Evolutionary conservation across 2,113 vertebrate genomes (phyloP).

Genomic region (Axis porcinus): DNA sequence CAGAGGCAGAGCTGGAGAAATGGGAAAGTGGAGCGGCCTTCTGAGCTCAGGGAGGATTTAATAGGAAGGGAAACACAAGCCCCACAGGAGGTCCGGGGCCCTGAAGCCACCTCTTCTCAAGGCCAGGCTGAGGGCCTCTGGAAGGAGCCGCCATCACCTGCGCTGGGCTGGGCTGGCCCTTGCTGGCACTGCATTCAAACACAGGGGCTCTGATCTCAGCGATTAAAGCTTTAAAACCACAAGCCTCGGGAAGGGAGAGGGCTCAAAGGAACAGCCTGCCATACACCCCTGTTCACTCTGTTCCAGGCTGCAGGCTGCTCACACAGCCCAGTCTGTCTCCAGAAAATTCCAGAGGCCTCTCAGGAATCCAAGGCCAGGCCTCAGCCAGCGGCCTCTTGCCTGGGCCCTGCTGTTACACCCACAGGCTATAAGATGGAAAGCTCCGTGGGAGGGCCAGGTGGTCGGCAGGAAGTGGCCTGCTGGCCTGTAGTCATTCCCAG

Average conservation of each 20-base stretch:
- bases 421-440: slow-evolving; percentile 75
- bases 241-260: slow-evolving; percentile 74
- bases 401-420: slow-evolving; percentile 67
- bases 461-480: slow-evolving; percentile 65
- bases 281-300: slow-evolving; percentile 66
- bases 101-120: slow-evolving; percentile 57
- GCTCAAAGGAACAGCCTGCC: slow-evolving; percentile 74
- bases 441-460: slow-evolving; percentile 77
- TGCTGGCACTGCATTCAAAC: slow-evolving; percentile 79
- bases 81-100: slow-evolving; percentile 42
- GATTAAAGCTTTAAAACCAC: slow-evolving; percentile 81
- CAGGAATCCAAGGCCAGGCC: slow-evolving; percentile 76
- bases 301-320: slow-evolving; percentile 76
- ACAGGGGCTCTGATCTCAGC: slow-evolving; percentile 80
- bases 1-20: slow-evolving; percentile 67
- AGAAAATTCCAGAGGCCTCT: slow-evolving; percentile 80
- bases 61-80: slow-evolving; percentile 73
- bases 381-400: slow-evolving; percentile 69
- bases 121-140: slow-evolving; percentile 73
- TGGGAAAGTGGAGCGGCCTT: slow-evolving; percentile 60
- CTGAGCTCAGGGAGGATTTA: slow-evolving; percentile 73
- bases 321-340: slow-evolving; percentile 81
- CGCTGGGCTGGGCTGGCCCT: slow-evolving; percentile 70
- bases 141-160: slow-evolving; percentile 71
- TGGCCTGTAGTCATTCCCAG: slow-evolving; percentile 68